Conservation (phyloP, 2,888 invertebrate species). For the Clunio marinus region DNA sequence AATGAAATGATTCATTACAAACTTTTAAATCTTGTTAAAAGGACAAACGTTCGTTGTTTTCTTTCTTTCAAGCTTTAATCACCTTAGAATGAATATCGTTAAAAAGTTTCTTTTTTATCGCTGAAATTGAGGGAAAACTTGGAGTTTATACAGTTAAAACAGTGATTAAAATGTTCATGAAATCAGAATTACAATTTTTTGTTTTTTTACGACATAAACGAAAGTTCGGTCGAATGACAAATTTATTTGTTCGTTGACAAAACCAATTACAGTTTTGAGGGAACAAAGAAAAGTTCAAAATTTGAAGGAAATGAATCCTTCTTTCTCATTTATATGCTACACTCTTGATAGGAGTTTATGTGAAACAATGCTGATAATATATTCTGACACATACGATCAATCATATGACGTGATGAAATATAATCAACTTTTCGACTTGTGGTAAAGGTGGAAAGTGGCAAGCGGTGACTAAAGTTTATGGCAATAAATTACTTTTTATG, state of each 20-base stretch:
- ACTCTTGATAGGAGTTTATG: no score
- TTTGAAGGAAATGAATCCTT: no score
- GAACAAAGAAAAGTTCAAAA: no score
- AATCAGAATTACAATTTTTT: background rate
- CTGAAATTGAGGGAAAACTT: background rate
- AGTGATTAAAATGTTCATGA: background rate
- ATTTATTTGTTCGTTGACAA: no score
- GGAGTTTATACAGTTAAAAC: background rate
- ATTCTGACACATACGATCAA: conserved; percentile 24
- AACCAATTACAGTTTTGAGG: no score
- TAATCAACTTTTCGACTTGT: background rate
- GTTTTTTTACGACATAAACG: no score
- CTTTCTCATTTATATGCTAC: no score
- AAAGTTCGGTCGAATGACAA: no score
- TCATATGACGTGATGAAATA: conserved; percentile 24
- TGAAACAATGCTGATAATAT: conserved; percentile 10
- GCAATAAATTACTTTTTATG: conserved; percentile 10
- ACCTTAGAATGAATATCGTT: background rate
- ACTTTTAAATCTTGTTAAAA: conserved; percentile 14
- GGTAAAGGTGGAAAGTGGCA: background rate
- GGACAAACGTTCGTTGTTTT: background rate
- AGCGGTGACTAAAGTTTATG: background rate
- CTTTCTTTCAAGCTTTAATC: no score
- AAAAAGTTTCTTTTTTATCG: conserved; percentile 25
- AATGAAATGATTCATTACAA: conserved; percentile 17